phyloP scores from a whole-genome alignment of 2,888 invertebrate species.

The Melinopterus prodromus region DNA sequence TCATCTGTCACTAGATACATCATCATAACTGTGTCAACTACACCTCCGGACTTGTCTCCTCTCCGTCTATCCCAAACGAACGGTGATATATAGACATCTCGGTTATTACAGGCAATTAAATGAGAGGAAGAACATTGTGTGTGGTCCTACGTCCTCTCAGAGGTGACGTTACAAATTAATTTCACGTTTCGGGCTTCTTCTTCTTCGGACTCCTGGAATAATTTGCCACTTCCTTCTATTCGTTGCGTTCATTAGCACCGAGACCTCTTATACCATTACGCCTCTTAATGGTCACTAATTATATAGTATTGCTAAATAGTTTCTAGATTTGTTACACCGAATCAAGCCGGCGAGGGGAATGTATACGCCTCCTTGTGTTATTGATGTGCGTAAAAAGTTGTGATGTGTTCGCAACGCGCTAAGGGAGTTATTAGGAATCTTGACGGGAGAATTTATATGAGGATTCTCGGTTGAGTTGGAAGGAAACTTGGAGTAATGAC shows the following conservation, averaged over 20 bases:
- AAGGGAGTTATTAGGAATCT: background rate
- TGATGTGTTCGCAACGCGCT: background rate
- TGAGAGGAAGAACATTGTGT: conserved; percentile 28
- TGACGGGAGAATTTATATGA: background rate
- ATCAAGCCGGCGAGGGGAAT: background rate
- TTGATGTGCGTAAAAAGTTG: background rate
- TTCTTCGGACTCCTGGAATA: conserved; percentile 10
- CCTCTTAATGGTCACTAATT: background rate
- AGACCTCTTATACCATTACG: background rate
- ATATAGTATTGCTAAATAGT: background rate
- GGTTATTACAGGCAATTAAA: conserved; percentile 11
- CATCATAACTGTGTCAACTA: conserved; percentile 38
- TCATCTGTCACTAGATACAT: conserved; percentile 54
- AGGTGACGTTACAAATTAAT: conserved; percentile 35
- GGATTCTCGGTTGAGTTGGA: background rate
- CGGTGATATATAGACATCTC: conserved; percentile 12
- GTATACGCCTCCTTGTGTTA: background rate
- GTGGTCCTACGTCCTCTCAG: conserved; percentile 25
- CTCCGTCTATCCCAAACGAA: conserved; percentile 16
- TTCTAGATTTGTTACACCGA: conserved; percentile 4
- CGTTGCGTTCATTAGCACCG: conserved; percentile 40
- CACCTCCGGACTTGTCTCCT: conserved; percentile 14
- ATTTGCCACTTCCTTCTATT: conserved; percentile 39
- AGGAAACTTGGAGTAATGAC: background rate
- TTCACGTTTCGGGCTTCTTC: conserved; percentile 31